These are phyloP conservation scores for Sinonovacula constricta DNA, from an alignment of 1,140 invertebrate species.

Conservation along the genomic window DNA sequence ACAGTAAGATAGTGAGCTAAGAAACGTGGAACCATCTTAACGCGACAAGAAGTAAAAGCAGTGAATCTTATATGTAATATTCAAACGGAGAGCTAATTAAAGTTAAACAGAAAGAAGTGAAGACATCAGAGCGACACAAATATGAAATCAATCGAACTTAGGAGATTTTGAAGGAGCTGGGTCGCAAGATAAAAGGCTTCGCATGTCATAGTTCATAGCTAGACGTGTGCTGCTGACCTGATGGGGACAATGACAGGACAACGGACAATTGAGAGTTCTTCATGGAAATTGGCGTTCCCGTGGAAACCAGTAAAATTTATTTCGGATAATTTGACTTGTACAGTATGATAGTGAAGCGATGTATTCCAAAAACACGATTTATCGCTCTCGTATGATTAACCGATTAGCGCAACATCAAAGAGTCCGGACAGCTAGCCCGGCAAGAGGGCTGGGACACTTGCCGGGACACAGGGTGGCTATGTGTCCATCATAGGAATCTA, in stretches of 20 bases:
- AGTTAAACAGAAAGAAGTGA: background rate
- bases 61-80: too few relatives aligned
- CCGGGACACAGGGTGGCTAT: background rate
- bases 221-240: background rate
- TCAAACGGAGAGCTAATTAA: too few relatives aligned
- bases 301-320: constrained; percentile 40
- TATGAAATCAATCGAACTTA: background rate
- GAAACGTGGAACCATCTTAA: too few relatives aligned
- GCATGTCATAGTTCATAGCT: background rate
- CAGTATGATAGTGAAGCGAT: background rate
- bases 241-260: background rate
- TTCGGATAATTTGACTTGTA: constrained; percentile 46
- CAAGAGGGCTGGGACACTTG: background rate
- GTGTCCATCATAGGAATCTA: background rate
- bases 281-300: constrained; percentile 11
- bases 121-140: background rate
- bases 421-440: background rate
- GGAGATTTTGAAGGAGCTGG: background rate
- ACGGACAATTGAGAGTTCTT: background rate
- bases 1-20: too few relatives aligned
- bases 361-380: constrained; percentile 42
- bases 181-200: background rate
- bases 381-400: constrained; percentile 41
- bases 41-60: too few relatives aligned
- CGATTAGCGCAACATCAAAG: constrained; percentile 18